A percentile compares a stretch with the other conserved stretches of the same genome.
phyloP scores from a whole-genome alignment of 2,888 invertebrate species.

The Apoda limacodes region DNA sequence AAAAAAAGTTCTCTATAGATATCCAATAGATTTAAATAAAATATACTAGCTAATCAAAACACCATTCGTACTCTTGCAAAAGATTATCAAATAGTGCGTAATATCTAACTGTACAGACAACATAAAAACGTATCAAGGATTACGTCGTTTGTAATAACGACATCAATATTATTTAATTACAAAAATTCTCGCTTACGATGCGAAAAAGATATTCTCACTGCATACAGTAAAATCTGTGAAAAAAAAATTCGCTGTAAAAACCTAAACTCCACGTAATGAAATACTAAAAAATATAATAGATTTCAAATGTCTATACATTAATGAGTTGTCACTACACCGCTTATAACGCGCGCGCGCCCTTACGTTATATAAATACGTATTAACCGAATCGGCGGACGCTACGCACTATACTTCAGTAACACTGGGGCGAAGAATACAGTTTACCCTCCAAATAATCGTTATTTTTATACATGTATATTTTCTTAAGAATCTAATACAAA shows the following conservation, averaged over 20 bases:
- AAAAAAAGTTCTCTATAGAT: slow-evolving; percentile 52
- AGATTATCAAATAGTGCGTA: slow-evolving; percentile 53
- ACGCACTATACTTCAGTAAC: too few species aligned
- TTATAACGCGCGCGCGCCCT: slow-evolving; percentile 44
- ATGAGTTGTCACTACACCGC: slow-evolving; percentile 61
- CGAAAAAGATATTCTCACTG: slow-evolving; percentile 44
- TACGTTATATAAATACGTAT: slow-evolving; percentile 50
- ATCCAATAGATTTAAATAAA: slow-evolving; percentile 64
- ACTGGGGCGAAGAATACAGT: too few species aligned
- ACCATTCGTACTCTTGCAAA: slow-evolving; percentile 50
- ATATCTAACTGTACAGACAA: slow-evolving; percentile 64
- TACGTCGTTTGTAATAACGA: slow-evolving; percentile 41
- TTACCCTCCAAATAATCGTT: too few species aligned
- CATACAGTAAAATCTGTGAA: slow-evolving; percentile 58
- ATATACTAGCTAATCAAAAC: slow-evolving; percentile 59
- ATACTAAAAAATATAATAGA: slow-evolving; percentile 68
- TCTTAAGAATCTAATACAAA: too few species aligned
- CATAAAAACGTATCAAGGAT: slow-evolving; percentile 44
- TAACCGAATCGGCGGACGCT: too few species aligned
- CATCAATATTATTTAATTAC: slow-evolving; percentile 51
- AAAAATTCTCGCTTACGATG: slow-evolving; percentile 54
- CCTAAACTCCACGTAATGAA: slow-evolving; percentile 64
- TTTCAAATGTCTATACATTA: slow-evolving; percentile 68
- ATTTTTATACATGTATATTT: too few species aligned
- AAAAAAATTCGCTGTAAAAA: slow-evolving; percentile 55